Evolutionary conservation across 2,797 vertebrate genomes (phyloP).

Genomic region (Molossus molossus): DNA sequence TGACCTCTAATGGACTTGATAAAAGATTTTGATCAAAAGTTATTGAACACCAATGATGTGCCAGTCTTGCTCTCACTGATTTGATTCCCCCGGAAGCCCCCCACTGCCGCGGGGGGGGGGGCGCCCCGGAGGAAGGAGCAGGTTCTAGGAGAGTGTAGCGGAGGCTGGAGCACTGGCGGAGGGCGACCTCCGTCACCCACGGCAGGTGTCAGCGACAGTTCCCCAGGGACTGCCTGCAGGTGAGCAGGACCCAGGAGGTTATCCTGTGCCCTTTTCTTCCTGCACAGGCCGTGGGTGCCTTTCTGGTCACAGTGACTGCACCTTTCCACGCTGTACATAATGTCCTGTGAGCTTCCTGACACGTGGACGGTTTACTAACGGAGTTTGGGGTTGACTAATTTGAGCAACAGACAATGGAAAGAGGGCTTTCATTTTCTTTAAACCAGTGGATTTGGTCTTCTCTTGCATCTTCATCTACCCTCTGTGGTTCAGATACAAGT

Average conservation of each 20-base stretch:
- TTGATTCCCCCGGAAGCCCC: neutral
- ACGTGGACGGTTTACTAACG: neutral
- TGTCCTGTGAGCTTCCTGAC: neutral
- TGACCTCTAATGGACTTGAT: conserved; percentile 15
- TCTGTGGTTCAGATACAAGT: neutral
- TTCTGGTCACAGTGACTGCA: neutral
- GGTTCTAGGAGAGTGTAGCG: neutral
- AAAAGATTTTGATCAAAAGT: neutral
- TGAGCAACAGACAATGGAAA: neutral
- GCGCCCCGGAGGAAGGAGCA: neutral
- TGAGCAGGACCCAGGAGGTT: neutral
- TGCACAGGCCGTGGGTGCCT: neutral
- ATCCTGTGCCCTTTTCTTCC: neutral
- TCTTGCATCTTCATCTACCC: neutral
- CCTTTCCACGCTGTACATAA: neutral
- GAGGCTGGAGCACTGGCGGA: neutral
- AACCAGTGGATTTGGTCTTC: neutral
- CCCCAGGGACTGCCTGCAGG: neutral
- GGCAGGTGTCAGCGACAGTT: no score
- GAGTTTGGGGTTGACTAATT: neutral
- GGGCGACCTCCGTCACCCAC: neutral
- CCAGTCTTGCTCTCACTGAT: neutral
- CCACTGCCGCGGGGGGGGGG: neutral
- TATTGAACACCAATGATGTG: neutral
- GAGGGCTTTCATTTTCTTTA: neutral